A percentile compares a stretch with the other conserved stretches of the same genome.
Conservation (phyloP, 2,113 vertebrate species). For the Andinoacara biseriatus region DNA sequence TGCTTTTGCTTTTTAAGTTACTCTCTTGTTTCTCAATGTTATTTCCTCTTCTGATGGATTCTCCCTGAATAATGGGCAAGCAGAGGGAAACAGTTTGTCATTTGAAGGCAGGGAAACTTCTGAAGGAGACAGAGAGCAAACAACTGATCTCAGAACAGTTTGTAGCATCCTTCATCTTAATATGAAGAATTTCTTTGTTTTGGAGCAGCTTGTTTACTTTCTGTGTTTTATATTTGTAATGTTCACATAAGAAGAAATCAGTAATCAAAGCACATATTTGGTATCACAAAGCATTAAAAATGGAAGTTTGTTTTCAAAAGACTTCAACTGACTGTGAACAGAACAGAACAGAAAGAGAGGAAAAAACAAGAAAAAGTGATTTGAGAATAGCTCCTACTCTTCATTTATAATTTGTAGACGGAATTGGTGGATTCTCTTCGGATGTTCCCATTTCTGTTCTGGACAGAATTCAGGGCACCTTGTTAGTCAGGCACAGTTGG, state of each 20-base stretch:
- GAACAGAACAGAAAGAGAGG: background rate
- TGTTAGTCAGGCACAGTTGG: slow-evolving; percentile 46
- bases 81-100: background rate
- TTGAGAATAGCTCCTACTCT: background rate
- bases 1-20: background rate
- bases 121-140: background rate
- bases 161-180: background rate
- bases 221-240: background rate
- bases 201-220: background rate
- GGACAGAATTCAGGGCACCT: slow-evolving; percentile 46
- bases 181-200: background rate
- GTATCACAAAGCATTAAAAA: background rate
- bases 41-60: background rate
- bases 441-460: slow-evolving; percentile 46
- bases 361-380: background rate
- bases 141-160: background rate
- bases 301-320: background rate
- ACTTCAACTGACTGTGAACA: background rate
- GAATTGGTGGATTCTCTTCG: background rate
- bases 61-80: background rate
- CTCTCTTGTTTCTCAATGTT: background rate
- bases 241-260: background rate
- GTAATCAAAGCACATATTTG: accelerated
- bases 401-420: background rate
- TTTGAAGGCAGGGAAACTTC: background rate